Conservation (phyloP, 92 coral and sea anemone genomes). For the Hydrozoanthus gracilis region DNA sequence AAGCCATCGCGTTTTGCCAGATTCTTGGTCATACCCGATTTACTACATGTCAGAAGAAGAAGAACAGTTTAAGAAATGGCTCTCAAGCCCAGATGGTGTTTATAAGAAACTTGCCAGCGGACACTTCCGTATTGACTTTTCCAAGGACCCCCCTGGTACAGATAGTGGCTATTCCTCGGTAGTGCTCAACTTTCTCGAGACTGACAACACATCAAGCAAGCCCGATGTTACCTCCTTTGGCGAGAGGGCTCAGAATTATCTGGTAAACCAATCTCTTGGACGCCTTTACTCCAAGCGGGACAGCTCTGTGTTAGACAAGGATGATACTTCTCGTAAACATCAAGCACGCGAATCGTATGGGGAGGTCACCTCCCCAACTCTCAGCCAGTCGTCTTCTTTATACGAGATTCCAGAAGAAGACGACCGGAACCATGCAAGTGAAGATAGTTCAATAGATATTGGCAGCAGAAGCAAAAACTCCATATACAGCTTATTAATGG, state of each 20-base stretch:
- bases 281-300: conserved; percentile 13
- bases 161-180: not conserved
- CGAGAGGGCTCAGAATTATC: conserved; percentile 36
- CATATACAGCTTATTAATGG: conserved; percentile 35
- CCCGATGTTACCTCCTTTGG: not conserved
- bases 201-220: not conserved
- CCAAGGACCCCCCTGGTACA: conserved; percentile 68
- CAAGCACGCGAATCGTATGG: conserved; percentile 8
- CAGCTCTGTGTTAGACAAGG: conserved; percentile 26
- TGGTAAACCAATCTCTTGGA: conserved; percentile 24
- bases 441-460: not conserved
- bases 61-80: conserved; percentile 36
- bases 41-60: conserved; percentile 44
- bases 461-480: not conserved
- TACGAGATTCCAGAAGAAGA: conserved; percentile 43
- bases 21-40: conserved; percentile 88
- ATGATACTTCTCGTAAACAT: not conserved
- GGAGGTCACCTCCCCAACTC: conserved; percentile 26
- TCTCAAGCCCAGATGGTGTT: conserved; percentile 53
- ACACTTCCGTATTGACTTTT: conserved; percentile 66
- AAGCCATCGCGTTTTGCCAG: conserved; percentile 88
- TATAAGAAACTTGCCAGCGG: conserved; percentile 44
- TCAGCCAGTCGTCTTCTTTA: conserved; percentile 38
- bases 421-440: conserved; percentile 8
- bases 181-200: not conserved